Evolutionary conservation across 2,113 vertebrate genomes (phyloP), one percentile per base, ranked within the genome.

Genomic region (Xenopus laevis): DNA sequence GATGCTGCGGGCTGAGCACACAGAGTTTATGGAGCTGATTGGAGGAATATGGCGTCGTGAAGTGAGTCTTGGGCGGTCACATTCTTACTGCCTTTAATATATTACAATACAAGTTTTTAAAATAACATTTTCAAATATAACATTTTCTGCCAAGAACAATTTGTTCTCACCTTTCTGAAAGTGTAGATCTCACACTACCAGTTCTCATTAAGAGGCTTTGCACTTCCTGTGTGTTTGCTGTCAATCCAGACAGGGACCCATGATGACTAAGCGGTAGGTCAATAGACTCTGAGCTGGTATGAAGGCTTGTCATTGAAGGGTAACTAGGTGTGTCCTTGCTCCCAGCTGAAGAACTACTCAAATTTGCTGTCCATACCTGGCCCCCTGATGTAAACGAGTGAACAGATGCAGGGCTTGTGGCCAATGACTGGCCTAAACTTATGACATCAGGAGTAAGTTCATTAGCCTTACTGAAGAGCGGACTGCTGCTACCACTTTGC

Each of bases 321-420:
- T 97, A 97, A 84, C 97, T 98, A 70, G 97, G 92, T 73, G 95
- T 96, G 88, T 98, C 96, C 89, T 97, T 99, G 90, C 96, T 98
- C 88, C 95, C 95, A 0, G 94, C 94, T 83, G 96, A 97, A 8
- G 96, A 98, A 86, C 92, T 94, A 92, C 96, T 95, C 85, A 95
- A 82, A 85, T 92, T 95, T 80, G 95, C 91, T 80, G 96, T 93
- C 95, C 95, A 96, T 78, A 95, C 94, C 75, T 94, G 94, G 79
- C 84, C 89, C 74, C 92, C 93, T 81, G 95, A 97, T 13, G 95
- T 93, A 87, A 96, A 92, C 78, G 95, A 98, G 84, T 96, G 92
- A 82, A 93, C 94, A 71, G 96, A 98, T 62, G 95, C 96, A 13
- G 95, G 94, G 87, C 95, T 98, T 85, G 96, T 97, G 78, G 95